These are phyloP conservation scores for Nyctereutes procyonoides DNA, from an alignment of 2,113 vertebrate species.

Conservation along the genomic window DNA sequence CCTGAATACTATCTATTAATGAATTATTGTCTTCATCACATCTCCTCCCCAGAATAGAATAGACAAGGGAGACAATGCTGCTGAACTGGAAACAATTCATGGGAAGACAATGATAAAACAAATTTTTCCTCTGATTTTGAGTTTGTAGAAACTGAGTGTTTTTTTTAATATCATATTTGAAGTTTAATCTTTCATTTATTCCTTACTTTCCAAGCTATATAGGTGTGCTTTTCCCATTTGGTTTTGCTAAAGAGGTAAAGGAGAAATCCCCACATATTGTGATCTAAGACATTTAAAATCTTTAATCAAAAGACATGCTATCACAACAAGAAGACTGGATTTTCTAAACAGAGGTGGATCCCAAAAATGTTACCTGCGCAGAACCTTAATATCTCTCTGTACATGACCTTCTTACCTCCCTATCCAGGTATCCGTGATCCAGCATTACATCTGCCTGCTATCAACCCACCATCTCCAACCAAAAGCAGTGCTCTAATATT, in stretches of 20 bases:
- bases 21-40: not conserved
- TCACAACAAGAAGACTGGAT: not conserved
- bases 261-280: not conserved
- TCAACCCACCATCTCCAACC: not conserved
- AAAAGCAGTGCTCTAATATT: not conserved
- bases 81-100: not conserved
- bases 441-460: not conserved
- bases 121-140: not conserved
- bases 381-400: not conserved
- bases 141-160: not conserved
- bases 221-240: not conserved
- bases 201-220: not conserved
- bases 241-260: not conserved
- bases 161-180: not conserved
- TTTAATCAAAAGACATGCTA: not conserved
- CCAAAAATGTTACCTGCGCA: no score
- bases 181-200: not conserved
- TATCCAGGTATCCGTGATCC: not conserved
- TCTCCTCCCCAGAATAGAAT: not conserved
- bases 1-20: not conserved
- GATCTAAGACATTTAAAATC: not conserved
- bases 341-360: not conserved
- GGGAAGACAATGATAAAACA: not conserved
- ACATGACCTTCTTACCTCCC: accelerated
- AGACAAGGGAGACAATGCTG: not conserved